Conservation (phyloP, 2,113 vertebrate species). For the Heptranchias perlo region DNA sequence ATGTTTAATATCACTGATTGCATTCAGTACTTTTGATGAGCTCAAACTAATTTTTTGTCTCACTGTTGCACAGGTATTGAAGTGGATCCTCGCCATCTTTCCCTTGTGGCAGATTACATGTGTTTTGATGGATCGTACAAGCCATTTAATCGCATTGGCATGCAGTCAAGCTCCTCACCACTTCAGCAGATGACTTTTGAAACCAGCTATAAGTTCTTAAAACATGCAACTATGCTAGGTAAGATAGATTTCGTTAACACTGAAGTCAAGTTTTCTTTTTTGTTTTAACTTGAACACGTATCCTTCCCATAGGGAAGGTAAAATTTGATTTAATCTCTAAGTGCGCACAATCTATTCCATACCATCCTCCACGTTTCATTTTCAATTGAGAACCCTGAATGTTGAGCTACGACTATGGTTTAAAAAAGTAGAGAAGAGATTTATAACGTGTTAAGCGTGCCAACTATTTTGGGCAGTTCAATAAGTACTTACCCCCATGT, state of each 20-base stretch:
- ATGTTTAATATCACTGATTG: not conserved
- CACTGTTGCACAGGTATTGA: slow-evolving; percentile 67
- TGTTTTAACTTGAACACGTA: not conserved
- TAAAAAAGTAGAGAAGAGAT: not conserved
- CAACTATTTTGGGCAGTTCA: no score
- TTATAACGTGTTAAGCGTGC: no score
- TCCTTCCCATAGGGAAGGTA: not conserved
- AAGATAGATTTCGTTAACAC: slow-evolving; percentile 34
- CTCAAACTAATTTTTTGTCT: not conserved
- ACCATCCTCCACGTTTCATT: not conserved
- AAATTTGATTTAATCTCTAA: not conserved
- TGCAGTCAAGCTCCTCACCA: slow-evolving; percentile 84
- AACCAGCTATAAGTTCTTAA: slow-evolving; percentile 91
- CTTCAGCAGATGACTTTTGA: slow-evolving; percentile 98
- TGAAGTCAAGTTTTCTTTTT: not conserved
- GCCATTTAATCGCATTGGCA: slow-evolving; percentile 79
- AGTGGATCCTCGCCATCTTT: slow-evolving; percentile 89
- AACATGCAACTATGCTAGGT: slow-evolving; percentile 84
- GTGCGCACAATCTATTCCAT: not conserved
- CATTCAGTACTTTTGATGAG: not conserved
- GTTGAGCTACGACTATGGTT: not conserved
- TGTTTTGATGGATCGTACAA: slow-evolving; percentile 91
- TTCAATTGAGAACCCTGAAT: not conserved
- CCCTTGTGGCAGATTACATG: slow-evolving; percentile 97
- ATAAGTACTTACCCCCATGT: no score